Base-by-base conservation (phyloP, 2,888 invertebrate species). In the Xestobium rufovillosum region DNA sequence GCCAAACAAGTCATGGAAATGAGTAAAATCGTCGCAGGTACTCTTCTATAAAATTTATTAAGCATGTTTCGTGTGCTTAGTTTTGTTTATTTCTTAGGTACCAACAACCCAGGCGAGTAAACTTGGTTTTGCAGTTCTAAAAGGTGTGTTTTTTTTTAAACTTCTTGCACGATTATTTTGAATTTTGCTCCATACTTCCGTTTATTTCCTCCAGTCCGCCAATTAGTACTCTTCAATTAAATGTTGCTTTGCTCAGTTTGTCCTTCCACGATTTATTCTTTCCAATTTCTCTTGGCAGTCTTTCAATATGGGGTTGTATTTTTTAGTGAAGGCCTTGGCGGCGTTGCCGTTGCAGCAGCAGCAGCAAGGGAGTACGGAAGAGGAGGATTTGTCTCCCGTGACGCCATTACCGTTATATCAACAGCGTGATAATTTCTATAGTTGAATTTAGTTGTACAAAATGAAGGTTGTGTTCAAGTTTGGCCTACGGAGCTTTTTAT, bases 1-100 rank as follows among this genome's bases (percentile, higher is more conserved):
- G 94, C 92, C 42, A 84, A 87, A 64, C 87, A 89, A 72, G 92
- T 92, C 53, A 92, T 90, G 75, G 87, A 89, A 69, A 89, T 88
- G 76, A 91, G 90, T 71, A 89, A 90, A 75, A 85, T 89, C 62
- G 90, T 91, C 54, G 92, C 94, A 68, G 92, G 92, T 92, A 76
- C n/a, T n/a, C n/a, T n/a, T n/a, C n/a, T n/a, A n/a, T n/a, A n/a
- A n/a, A n/a, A n/a, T n/a, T n/a, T n/a, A n/a, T n/a, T 38, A 36
- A 45, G 42, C 34, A 38, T 37, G 36, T 39, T 46, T 45, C 44
- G 42, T 49, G 48, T 44, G 40, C 38, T 42, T 46, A 31, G 16
- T 49, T 42, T 36, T 46, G 41, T 44, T 42, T 42, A 39, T 59
- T 53, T 57, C 57, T 41, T 64, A 65, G 65, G 65, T 59, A 56